phyloP scores from a whole-genome alignment of 2,888 invertebrate species.

The Carpatolechia fugitivella region DNA sequence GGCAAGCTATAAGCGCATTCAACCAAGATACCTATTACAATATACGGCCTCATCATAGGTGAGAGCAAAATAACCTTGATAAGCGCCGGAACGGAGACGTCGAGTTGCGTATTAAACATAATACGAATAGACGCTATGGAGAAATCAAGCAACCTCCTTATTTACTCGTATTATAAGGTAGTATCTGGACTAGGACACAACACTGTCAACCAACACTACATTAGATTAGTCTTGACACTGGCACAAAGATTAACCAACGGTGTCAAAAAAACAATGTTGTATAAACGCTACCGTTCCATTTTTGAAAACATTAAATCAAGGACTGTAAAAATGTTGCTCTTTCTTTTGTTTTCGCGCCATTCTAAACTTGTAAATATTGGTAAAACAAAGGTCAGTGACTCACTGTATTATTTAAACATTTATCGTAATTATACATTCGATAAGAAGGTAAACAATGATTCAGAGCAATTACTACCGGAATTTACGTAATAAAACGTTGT shows the following conservation, averaged over 20 bases:
- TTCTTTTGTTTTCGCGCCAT: no score
- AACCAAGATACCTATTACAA: conserved; percentile 12
- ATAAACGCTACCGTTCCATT: no score
- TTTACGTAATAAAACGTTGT: conserved; percentile 13
- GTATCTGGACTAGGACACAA: conserved; percentile 5
- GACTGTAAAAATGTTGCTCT: no score
- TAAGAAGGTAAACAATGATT: conserved; percentile 12
- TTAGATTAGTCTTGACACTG: no score
- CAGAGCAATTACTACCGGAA: conserved; percentile 3
- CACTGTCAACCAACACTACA: no score
- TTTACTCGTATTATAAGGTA: neutral
- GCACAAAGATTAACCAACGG: no score
- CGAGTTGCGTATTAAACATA: conserved; percentile 54
- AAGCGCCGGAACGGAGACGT: conserved; percentile 61
- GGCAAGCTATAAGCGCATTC: neutral
- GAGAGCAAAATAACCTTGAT: conserved; percentile 66
- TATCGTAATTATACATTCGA: neutral
- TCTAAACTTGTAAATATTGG: no score
- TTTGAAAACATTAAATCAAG: no score
- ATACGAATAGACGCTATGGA: conserved; percentile 49
- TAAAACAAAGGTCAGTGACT: conserved; percentile 15
- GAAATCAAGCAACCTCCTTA: conserved; percentile 41
- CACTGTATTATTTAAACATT: conserved; percentile 12
- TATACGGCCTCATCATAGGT: conserved; percentile 31
- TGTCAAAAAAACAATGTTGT: no score